Evolutionary conservation across 2,113 vertebrate genomes (phyloP).

Genomic region (Chrysemys picta): DNA sequence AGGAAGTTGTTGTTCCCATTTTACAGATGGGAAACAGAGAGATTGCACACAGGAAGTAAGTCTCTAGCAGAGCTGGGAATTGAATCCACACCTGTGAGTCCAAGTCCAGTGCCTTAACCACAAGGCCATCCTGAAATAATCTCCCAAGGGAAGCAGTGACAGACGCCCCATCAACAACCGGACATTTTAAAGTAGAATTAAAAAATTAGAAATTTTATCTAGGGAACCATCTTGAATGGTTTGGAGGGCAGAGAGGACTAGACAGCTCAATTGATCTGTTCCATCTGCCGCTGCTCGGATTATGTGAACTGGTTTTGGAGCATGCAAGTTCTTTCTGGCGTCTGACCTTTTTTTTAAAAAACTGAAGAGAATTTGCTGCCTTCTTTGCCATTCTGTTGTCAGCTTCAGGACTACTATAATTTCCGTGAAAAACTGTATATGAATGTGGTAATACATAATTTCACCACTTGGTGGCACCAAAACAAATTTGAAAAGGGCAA

Average conservation of each 20-base stretch:
- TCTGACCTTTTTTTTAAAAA: background rate
- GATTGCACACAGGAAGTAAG: background rate
- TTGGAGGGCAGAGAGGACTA: background rate
- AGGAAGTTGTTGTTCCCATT: background rate
- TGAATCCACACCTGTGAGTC: background rate
- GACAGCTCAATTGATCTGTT: background rate
- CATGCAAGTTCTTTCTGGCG: background rate
- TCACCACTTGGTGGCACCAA: constrained; percentile 52
- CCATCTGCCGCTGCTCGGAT: background rate
- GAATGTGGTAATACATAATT: background rate
- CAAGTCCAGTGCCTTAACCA: background rate
- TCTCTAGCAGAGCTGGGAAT: background rate
- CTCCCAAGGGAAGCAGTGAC: background rate
- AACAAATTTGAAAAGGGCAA: background rate
- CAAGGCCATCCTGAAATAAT: background rate
- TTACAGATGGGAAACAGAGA: background rate
- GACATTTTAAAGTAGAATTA: background rate
- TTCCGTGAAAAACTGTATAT: background rate
- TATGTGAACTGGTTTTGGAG: background rate
- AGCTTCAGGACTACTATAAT: background rate
- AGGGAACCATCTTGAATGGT: background rate
- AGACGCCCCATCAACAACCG: background rate
- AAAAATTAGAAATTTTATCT: background rate
- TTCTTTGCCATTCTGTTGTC: background rate
- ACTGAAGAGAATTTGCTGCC: background rate